Percentiles rank a stretch among this genome's conserved stretches.
Evolutionary conservation across 30 jellyfish, hydroid and myxozoan species (phyloP).

Genomic region (Aurelia aurita): DNA sequence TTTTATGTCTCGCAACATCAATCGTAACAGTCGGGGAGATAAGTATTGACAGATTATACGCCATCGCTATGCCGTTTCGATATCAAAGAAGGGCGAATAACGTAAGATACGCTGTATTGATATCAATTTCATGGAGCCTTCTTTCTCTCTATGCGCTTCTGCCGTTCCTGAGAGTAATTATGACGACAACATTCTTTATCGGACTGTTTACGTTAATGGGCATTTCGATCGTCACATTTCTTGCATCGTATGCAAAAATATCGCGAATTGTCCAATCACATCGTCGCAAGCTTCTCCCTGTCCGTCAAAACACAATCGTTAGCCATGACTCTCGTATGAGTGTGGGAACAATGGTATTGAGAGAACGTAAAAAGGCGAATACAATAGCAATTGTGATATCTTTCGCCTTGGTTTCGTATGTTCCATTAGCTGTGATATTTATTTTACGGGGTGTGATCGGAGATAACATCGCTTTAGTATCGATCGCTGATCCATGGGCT

Average conservation of each 20-base stretch:
- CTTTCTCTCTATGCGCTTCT: conserved; percentile 26
- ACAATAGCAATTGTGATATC: conserved; percentile 51
- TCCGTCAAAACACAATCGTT: conserved; percentile 17
- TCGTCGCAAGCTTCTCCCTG: conserved; percentile 48
- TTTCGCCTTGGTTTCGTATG: conserved; percentile 46
- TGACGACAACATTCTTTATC: conserved; percentile 24
- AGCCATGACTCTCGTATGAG: conserved; percentile 5
- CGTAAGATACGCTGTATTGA: conserved; percentile 1
- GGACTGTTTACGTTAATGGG: conserved; percentile 57
- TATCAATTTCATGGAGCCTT: conserved; percentile 16
- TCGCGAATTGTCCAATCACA: conserved; percentile 35
- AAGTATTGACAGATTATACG: conserved; percentile 55
- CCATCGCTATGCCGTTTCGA: conserved; percentile 54
- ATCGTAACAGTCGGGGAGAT: conserved; percentile 60
- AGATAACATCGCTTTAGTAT: conserved; percentile 39
- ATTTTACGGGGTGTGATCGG: conserved; percentile 65
- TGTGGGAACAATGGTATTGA: conserved; percentile 2
- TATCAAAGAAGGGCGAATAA: conserved; percentile 39
- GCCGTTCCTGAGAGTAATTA: conserved; percentile 40
- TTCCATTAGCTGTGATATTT: conserved; percentile 61
- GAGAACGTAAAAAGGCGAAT: conserved; percentile 59
- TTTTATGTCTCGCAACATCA: conserved; percentile 54
- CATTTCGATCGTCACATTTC: conserved; percentile 23
- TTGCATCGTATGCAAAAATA: conserved; percentile 31
- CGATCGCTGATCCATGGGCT: conserved; percentile 73